Percentiles rank a stretch among this genome's conserved stretches.
These are phyloP conservation scores for Petrolisthes cinctipes DNA, from an alignment of 2,888 invertebrate genomes.

Conservation along the genomic window DNA sequence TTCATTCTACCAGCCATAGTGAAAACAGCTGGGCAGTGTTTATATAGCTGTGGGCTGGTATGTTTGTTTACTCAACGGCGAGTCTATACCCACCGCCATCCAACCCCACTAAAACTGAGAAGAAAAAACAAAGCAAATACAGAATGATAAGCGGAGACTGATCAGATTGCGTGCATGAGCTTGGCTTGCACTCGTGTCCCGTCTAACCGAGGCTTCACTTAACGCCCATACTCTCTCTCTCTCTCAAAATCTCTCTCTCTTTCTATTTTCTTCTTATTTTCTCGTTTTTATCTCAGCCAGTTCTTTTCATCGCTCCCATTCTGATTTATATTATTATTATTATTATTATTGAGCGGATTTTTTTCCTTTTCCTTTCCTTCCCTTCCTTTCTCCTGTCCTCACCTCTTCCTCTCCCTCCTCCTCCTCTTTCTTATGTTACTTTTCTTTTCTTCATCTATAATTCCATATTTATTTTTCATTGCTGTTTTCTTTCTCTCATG, in stretches of 20 bases:
- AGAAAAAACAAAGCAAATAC: neutral
- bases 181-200: neutral
- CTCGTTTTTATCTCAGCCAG: neutral
- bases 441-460: neutral
- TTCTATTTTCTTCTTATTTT: neutral
- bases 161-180: neutral
- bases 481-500: no score
- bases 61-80: no score
- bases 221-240: neutral
- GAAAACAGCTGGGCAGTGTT: no score
- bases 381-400: neutral
- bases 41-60: no score
- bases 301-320: neutral
- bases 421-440: neutral
- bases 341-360: neutral
- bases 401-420: neutral
- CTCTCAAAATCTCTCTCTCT: neutral
- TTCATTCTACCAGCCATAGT: no score
- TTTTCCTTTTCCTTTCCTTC: neutral
- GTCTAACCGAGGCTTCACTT: conserved; percentile 1
- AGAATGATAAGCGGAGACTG: neutral
- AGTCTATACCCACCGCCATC: neutral
- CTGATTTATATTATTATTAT: neutral
- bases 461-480: no score
- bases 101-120: conserved; percentile 5